Base-by-base conservation (phyloP, 2,113 vertebrate genomes). In the Abramis brama region DNA sequence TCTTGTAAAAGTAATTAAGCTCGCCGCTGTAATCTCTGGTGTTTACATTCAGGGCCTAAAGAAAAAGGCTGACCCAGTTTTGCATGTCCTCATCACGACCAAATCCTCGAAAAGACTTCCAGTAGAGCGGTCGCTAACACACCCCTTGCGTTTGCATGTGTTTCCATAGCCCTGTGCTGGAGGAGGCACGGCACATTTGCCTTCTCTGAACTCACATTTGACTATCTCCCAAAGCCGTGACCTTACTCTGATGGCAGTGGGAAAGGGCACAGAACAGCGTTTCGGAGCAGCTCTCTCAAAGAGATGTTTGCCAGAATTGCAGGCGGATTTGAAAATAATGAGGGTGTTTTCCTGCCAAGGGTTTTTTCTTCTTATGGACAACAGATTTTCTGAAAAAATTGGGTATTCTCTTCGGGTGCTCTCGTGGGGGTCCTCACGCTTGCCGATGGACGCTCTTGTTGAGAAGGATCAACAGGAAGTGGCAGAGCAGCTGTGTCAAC, bases 61-160 rank as follows among this genome's bases (percentile, higher is more conserved):
- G 91, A 92, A 92, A 94, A 94, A 92, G 92, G 89, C 50, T 92
- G 91, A 94, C 93, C 91, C 90, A 93, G 90, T 94, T 82, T 95
- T 94, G 94, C 92, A 94, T 94, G 93, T 94, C 90, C 93, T 95
- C 93, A 93, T 94, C 93, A 92, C 89, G 92, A 92, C 88, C 87
- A 87, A 88, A 90, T 91, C 91, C 88, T 92, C 86, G 73, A 92
- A 94, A 94, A 88, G 88, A 90, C 90, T 93, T 93, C 93, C 93
- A 91, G 91, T 91, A 90, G 89, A 79, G 76, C n/a, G 88, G 91
- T 89, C 89, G 91, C 85, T 86, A 91, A 89, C 93, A 87, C 84
- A 84, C 87, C 87, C 85, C 39, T 57, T 7, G 12, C 17, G 66
- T 96, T 96, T 95, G 94, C 94, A 95, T 96, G 90, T 87, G 87